Percentiles rank a stretch among this genome's conserved stretches.
These are phyloP conservation scores for Takifugu flavidus DNA, from an alignment of 2,113 vertebrate species.

Conservation along the genomic window DNA sequence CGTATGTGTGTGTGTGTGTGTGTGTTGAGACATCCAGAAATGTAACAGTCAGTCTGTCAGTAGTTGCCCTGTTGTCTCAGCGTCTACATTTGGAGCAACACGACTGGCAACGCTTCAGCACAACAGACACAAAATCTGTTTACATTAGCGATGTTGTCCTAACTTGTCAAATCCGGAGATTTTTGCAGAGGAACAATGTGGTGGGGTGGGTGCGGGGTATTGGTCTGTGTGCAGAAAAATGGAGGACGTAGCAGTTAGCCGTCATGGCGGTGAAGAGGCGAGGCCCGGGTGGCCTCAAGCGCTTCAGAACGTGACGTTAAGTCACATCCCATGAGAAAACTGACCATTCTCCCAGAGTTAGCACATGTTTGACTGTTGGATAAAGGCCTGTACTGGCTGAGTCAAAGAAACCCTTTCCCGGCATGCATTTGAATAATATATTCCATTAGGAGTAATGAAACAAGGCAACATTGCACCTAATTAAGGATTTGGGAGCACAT, in stretches of 20 bases:
- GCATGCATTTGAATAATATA: no score
- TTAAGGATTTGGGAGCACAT: no score
- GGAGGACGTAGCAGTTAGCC: no score
- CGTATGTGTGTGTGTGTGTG: neutral
- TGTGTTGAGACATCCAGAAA: neutral
- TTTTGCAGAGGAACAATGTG: no score
- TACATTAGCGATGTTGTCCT: slow-evolving; percentile 28
- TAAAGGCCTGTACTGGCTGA: no score
- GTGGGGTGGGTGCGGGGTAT: no score
- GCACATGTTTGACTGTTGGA: no score
- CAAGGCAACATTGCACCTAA: no score
- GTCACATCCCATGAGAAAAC: slow-evolving; percentile 22
- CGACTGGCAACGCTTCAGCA: slow-evolving; percentile 3
- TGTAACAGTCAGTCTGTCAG: slow-evolving; percentile 16
- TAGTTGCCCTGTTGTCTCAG: slow-evolving; percentile 18
- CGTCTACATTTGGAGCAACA: neutral
- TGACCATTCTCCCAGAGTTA: slow-evolving; percentile 7
- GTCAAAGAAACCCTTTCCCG: no score
- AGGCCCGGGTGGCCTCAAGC: slow-evolving; percentile 17
- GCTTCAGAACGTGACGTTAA: slow-evolving; percentile 18
- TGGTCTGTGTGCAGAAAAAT: no score
- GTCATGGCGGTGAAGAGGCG: no score
- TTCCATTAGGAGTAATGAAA: no score
- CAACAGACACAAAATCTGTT: slow-evolving; percentile 35
- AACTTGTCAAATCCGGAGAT: slow-evolving; percentile 1